Percentiles rank a stretch among this genome's conserved stretches.
Evolutionary conservation across 2,113 vertebrate species (phyloP).

Genomic region (Thymallus thymallus): DNA sequence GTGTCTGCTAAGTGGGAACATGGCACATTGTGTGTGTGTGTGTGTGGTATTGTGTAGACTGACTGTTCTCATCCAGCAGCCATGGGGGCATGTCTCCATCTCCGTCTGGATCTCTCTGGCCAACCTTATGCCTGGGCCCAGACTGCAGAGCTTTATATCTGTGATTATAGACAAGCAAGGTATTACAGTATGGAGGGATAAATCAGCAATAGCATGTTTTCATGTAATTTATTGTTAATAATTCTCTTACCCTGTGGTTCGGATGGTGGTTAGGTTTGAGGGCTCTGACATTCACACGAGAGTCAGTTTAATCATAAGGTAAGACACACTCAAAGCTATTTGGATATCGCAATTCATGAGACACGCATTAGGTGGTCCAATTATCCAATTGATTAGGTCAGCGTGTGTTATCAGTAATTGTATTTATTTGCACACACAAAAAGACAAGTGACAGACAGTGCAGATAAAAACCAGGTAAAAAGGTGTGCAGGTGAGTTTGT

Average conservation of each 20-base stretch:
- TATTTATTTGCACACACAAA: no score
- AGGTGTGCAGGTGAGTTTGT: no score
- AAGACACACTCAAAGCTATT: background rate
- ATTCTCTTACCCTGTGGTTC: background rate
- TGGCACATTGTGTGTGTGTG: background rate
- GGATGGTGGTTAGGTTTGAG: background rate
- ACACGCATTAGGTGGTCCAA: no score
- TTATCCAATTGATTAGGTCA: background rate
- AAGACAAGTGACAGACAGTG: no score
- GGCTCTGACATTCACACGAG: background rate
- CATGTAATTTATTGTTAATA: background rate
- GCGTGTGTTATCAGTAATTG: background rate
- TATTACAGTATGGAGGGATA: background rate
- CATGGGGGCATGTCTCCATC: slow-evolving; percentile 1
- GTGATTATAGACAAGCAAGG: background rate
- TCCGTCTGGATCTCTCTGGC: background rate
- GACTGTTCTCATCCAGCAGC: slow-evolving; percentile 11
- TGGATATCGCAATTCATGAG: no score
- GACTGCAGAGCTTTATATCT: background rate
- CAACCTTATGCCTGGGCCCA: background rate
- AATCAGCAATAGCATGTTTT: background rate
- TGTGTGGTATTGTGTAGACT: background rate
- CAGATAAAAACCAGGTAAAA: no score
- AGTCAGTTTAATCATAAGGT: background rate
- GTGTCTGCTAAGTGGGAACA: background rate